Evolutionary conservation across 35 echinoderm and acorn worm genomes (phyloP).

Genomic region (Ophioderma brevispina): DNA sequence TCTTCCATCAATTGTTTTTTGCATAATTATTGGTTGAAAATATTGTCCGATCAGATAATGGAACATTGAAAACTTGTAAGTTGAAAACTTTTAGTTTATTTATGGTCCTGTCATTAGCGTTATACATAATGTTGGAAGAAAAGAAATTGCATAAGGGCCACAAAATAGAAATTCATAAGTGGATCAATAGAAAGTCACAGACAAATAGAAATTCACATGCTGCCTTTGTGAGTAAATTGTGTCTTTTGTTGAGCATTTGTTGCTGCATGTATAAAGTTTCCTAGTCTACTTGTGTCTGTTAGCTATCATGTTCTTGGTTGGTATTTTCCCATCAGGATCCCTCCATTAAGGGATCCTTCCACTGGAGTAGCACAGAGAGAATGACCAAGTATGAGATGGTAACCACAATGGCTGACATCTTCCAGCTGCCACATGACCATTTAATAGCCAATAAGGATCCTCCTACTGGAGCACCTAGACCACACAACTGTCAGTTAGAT

Average conservation of each 20-base stretch:
- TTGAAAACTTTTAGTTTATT: no score
- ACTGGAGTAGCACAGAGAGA: conserved; percentile 34
- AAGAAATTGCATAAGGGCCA: not conserved
- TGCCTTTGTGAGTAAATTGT: not conserved
- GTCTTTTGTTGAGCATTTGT: not conserved
- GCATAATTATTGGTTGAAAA: no score
- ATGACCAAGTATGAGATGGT: conserved; percentile 34
- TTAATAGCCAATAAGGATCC: conserved; percentile 28
- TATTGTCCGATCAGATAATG: no score
- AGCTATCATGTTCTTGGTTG: not conserved
- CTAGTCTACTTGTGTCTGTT: not conserved
- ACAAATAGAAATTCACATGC: no score
- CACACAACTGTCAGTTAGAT: conserved; percentile 28
- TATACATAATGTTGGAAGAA: no score
- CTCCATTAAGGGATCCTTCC: conserved; percentile 27
- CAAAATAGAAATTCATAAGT: no score
- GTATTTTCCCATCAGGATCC: conserved; percentile 18
- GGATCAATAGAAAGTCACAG: no score
- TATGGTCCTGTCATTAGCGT: no score
- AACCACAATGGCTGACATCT: conserved; percentile 23
- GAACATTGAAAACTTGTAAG: no score
- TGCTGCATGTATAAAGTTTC: not conserved
- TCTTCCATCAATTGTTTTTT: no score
- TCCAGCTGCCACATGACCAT: conserved; percentile 22
- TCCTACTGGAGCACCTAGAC: conserved; percentile 25